These are phyloP conservation scores for Amphiprion clarkii DNA, from an alignment of 2,797 vertebrate species.

Conservation along the genomic window DNA sequence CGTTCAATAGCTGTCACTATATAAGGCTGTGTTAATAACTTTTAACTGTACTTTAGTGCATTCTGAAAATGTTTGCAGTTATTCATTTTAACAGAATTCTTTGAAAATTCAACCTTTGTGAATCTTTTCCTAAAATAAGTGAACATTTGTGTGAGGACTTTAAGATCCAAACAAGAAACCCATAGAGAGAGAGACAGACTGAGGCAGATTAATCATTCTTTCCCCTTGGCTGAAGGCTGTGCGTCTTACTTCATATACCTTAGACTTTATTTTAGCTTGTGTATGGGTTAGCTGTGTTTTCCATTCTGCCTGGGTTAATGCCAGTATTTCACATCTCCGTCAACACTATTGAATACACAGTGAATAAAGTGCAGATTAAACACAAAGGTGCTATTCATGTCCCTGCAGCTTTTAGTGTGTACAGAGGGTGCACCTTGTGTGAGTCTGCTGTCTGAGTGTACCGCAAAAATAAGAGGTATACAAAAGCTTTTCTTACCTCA, in stretches of 20 bases:
- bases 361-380: constrained; percentile 27
- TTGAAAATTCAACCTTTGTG: not conserved
- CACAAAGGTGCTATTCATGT: constrained; percentile 65
- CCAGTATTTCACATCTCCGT: constrained; percentile 19
- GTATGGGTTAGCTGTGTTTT: constrained; percentile 9
- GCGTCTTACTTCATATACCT: not conserved
- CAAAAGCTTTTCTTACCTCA: constrained; percentile 7
- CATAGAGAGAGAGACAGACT: not conserved
- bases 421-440: constrained; percentile 38
- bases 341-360: constrained; percentile 24
- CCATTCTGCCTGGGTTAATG: constrained; percentile 1
- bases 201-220: not conserved
- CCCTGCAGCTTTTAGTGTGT: constrained; percentile 21
- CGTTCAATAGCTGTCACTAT: too few species aligned
- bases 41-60: too few species aligned
- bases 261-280: not conserved
- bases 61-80: not conserved
- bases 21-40: too few species aligned
- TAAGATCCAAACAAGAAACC: constrained; percentile 1
- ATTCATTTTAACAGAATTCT: not conserved
- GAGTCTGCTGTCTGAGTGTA: not conserved
- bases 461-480: constrained; percentile 3
- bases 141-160: constrained; percentile 1
- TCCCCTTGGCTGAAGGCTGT: constrained; percentile 9
- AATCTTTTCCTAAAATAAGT: not conserved